Conservation (phyloP, 2,888 invertebrate species). For the Heterodera filipjevi region DNA sequence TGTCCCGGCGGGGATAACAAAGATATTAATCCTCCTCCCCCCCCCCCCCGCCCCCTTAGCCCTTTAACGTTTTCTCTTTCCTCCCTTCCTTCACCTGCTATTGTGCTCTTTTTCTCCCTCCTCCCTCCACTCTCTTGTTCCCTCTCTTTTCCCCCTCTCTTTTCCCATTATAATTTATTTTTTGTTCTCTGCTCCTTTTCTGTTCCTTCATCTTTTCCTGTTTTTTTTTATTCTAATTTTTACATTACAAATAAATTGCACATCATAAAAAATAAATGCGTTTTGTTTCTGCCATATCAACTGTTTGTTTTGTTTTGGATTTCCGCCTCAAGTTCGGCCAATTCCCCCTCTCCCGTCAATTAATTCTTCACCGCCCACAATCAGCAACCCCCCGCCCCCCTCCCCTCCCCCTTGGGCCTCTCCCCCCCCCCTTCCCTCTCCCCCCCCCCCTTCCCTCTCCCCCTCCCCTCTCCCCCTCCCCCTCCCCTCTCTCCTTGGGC, state of each 20-base stretch:
- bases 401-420: background rate
- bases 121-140: background rate
- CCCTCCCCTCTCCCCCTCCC: background rate
- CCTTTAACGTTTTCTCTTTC: background rate
- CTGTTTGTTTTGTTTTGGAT: background rate
- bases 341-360: background rate
- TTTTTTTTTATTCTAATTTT: too few species aligned
- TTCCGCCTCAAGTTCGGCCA: background rate
- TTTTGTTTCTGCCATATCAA: background rate
- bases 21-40: background rate
- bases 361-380: background rate
- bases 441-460: background rate
- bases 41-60: background rate
- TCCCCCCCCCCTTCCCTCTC: background rate
- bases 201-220: slow-evolving; percentile 1
- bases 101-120: background rate
- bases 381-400: background rate
- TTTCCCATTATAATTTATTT: background rate
- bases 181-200: background rate
- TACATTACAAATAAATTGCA: too few species aligned
- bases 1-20: background rate
- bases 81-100: background rate
- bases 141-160: background rate
- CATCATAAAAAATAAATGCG: background rate
- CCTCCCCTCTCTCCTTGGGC: background rate